Percentiles rank a stretch among this genome's conserved stretches.
phyloP scores from a whole-genome alignment of 2,113 vertebrate species.

The Callionymus lyra region DNA sequence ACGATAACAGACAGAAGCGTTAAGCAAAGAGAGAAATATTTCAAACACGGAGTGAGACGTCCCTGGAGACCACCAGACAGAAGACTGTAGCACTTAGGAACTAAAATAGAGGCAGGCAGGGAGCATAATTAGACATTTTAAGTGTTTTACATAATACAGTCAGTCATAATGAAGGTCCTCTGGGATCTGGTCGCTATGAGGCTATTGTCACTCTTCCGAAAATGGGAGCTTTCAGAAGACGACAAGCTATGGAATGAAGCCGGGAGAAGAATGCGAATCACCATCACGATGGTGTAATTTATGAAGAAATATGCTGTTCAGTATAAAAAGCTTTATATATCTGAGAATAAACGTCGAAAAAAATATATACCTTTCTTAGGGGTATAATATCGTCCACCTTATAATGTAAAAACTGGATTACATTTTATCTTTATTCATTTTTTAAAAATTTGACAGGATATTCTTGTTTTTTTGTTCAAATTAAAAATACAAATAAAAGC shows the following conservation, averaged over 20 bases:
- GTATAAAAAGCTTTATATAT: no score
- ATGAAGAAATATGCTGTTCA: no score
- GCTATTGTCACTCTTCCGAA: slow-evolving; percentile 51
- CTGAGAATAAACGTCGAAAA: no score
- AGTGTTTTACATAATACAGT: slow-evolving; percentile 65
- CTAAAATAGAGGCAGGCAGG: slow-evolving; percentile 59
- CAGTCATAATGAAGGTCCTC: slow-evolving; percentile 58
- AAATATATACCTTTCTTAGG: no score
- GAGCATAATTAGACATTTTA: slow-evolving; percentile 68
- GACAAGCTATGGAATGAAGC: slow-evolving; percentile 25
- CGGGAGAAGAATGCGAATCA: neutral
- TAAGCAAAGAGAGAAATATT: slow-evolving; percentile 41
- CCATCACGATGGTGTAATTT: no score
- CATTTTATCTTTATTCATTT: no score
- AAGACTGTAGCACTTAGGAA: slow-evolving; percentile 59
- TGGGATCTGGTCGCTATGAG: slow-evolving; percentile 39
- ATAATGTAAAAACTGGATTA: no score
- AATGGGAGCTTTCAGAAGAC: slow-evolving; percentile 27
- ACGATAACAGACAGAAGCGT: no score
- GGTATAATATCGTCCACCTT: no score
- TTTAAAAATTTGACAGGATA: no score
- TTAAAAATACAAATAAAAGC: no score
- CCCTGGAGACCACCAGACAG: slow-evolving; percentile 60
- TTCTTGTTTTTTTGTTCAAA: no score
- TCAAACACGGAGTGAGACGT: slow-evolving; percentile 45